These are phyloP conservation scores for Otus sunia DNA, from an alignment of 2,113 vertebrate species.

Conservation along the genomic window DNA sequence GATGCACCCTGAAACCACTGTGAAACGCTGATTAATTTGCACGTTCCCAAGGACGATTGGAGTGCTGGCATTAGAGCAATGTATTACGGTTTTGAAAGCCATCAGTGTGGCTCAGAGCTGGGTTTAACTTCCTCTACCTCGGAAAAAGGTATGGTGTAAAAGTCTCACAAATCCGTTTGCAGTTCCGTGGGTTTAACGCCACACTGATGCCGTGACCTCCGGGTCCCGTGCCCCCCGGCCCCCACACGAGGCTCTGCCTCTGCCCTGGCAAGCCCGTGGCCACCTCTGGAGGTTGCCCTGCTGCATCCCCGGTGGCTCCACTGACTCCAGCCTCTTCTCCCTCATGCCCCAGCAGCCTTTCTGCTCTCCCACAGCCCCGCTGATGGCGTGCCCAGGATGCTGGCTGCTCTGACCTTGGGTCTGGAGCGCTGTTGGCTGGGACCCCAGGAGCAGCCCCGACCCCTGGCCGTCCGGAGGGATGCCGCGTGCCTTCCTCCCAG, in stretches of 20 bases:
- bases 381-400: rapidly evolving
- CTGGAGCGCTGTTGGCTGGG: background rate
- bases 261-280: background rate
- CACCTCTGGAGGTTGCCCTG: rapidly evolving
- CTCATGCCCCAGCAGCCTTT: background rate
- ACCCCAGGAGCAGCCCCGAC: background rate
- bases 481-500: background rate
- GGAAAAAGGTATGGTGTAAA: background rate
- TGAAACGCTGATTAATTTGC: background rate
- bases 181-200: background rate
- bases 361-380: rapidly evolving
- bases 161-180: rapidly evolving
- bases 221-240: rapidly evolving
- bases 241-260: background rate
- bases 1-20: background rate
- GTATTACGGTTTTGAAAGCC: background rate
- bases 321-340: background rate
- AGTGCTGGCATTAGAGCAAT: background rate
- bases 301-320: background rate
- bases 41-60: background rate
- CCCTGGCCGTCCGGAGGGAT: background rate
- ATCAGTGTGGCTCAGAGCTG: background rate
- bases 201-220: rapidly evolving
- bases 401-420: background rate
- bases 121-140: background rate